Evolutionary conservation across 1,140 invertebrate species (phyloP), one percentile per base, ranked within the genome.

Genomic region (Trypoxylus dichotomus): DNA sequence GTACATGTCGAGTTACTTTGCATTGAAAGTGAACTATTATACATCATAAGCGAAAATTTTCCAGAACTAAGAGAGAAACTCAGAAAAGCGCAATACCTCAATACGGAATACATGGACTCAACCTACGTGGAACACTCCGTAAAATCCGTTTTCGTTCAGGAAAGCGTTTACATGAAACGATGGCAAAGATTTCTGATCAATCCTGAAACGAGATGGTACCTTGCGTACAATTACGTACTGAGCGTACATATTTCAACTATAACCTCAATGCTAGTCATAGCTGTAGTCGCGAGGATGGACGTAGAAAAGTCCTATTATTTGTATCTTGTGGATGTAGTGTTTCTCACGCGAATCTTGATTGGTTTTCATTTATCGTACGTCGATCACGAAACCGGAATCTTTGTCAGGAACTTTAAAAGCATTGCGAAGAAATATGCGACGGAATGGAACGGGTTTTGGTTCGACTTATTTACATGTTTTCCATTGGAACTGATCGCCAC

Each of bases 311-410:
- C 15, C 8, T 13, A 15, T 8, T 27, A 71, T 37, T 7, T 68
- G 5, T 75, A 76, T 15, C 24, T 54, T 8, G 5, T 75, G 15
- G 77, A 78, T 58, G 8, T 72, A 2, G 42, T 78, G 11, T 78
- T 78, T 19, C 13, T 71, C 11, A n/a, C 43, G 15, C 75, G 76
- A 43, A 71, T 78, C 1, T 15, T 68, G 1, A 19, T 78, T 8
- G 73, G 60, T 10, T 75, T 75, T 32, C 74, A 47, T 21, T 15
- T 75, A 13, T 24, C 54, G 10, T 78, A 78, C 63, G 32, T 54
- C 3, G 77, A 78, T 41, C 19, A 25, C 1, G 77, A 78, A 27
- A 68, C 77, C 13, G 77, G 77, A 19, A n/a, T 75, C 13, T 43
- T 47, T 10, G 72, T 78, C 13, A 68, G 7, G 29, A 10, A 63